These are phyloP conservation scores for Parnassius apollo DNA, from an alignment of 2,888 invertebrate species.

Conservation along the genomic window DNA sequence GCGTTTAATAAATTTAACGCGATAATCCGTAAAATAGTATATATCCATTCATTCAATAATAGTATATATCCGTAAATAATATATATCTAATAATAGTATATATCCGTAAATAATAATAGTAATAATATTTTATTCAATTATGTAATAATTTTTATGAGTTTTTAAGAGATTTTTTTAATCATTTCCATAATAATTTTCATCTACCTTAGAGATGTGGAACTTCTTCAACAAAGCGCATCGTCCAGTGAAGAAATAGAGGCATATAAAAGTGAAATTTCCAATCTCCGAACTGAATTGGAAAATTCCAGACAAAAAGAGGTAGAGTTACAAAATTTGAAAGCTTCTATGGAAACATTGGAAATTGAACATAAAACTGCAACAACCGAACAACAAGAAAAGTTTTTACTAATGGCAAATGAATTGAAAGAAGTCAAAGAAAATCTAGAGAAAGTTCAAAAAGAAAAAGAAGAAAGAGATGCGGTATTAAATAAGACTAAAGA, in stretches of 20 bases:
- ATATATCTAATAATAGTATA: no score
- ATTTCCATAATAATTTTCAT: background rate
- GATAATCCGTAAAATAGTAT: no score
- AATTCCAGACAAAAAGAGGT: conserved; percentile 80
- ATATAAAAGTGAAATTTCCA: conserved; percentile 65
- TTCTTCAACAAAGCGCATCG: conserved; percentile 71
- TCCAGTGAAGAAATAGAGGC: conserved; percentile 73
- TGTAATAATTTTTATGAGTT: no score
- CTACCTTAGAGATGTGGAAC: conserved; percentile 63
- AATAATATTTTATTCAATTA: no score
- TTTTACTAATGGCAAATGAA: conserved; percentile 55
- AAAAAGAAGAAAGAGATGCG: conserved; percentile 57
- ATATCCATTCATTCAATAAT: no score
- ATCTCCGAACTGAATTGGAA: conserved; percentile 66
- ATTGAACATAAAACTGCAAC: conserved; percentile 69
- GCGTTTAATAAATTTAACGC: no score
- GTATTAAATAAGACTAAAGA: conserved; percentile 62
- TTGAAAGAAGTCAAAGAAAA: conserved; percentile 63
- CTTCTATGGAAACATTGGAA: conserved; percentile 65
- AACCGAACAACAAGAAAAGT: conserved; percentile 65
- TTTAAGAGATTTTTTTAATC: no score
- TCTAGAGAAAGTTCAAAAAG: conserved; percentile 54
- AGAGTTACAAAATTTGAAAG: conserved; percentile 67
- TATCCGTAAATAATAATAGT: no score
- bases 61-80: no score